Percentiles rank a stretch among this genome's conserved stretches.
Conservation (phyloP, 2,888 invertebrate species). For the Apodemia duryi region DNA sequence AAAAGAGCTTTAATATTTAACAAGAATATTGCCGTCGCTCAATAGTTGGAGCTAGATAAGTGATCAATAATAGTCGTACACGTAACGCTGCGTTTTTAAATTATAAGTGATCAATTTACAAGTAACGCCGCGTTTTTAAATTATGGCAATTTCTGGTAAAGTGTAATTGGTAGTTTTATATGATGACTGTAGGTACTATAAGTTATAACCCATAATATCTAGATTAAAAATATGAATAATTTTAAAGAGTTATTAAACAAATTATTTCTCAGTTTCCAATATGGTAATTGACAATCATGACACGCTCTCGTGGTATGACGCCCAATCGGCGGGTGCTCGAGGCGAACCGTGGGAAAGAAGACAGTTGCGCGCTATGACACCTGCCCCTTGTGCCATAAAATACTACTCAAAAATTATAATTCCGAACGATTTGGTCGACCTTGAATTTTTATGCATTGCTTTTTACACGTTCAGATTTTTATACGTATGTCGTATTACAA, state of each 20-base stretch:
- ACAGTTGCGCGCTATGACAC: slow-evolving; percentile 64
- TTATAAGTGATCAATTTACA: too few relatives aligned
- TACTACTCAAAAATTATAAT: slow-evolving; percentile 71
- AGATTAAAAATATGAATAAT: too few relatives aligned
- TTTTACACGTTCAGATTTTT: slow-evolving; percentile 23
- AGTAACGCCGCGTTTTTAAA: background rate
- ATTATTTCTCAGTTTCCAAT: slow-evolving; percentile 33
- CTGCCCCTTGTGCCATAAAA: slow-evolving; percentile 65
- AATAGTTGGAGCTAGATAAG: background rate
- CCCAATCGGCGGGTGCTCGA: slow-evolving; percentile 60
- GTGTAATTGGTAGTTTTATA: too few relatives aligned
- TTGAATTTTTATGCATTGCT: slow-evolving; percentile 37
- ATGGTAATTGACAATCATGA: slow-evolving; percentile 71
- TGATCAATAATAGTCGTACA: background rate
- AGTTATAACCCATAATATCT: too few relatives aligned
- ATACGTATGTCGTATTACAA: background rate
- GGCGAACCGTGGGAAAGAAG: slow-evolving; percentile 67
- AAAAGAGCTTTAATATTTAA: background rate
- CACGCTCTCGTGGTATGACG: slow-evolving; percentile 44
- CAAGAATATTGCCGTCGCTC: background rate
- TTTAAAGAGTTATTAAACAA: slow-evolving; percentile 10
- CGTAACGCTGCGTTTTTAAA: too few relatives aligned
- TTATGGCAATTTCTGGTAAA: background rate
- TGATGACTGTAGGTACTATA: too few relatives aligned
- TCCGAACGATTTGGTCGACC: slow-evolving; percentile 64